Percentiles rank a stretch among this genome's conserved stretches.
Conservation (phyloP, 2,113 vertebrate genomes). For the Myrmecophaga tridactyla region DNA sequence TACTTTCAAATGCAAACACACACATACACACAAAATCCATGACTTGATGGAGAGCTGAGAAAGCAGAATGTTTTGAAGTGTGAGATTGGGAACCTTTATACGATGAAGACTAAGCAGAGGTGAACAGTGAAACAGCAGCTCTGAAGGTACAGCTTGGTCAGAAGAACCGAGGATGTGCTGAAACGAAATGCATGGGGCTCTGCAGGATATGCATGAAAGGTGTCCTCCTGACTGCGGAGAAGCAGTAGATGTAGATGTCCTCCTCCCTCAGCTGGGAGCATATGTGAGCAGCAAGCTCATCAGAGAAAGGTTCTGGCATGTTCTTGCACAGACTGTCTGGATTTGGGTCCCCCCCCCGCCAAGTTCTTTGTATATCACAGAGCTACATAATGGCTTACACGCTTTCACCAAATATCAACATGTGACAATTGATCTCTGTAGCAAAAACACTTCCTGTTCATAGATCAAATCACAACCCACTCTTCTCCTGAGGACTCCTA, state of each 20-base stretch:
- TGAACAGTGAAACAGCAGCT: neutral
- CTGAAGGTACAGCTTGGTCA: neutral
- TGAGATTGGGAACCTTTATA: neutral
- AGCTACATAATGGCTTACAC: fast-evolving
- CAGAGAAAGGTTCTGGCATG: neutral
- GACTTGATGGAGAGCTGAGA: too few species aligned
- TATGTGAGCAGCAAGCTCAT: too few species aligned
- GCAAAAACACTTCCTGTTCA: neutral
- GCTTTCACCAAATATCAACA: neutral
- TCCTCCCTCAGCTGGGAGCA: fast-evolving
- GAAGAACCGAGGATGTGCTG: fast-evolving
- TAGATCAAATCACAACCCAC: neutral
- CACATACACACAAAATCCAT: too few species aligned
- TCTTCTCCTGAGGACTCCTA: neutral
- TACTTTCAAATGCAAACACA: neutral
- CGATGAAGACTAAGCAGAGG: neutral
- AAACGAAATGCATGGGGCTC: fast-evolving
- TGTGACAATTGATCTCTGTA: neutral
- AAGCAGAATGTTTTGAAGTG: neutral
- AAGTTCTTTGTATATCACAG: neutral
- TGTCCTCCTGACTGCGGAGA: fast-evolving
- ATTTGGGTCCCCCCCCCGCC: neutral
- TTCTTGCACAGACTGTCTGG: neutral
- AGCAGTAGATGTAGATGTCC: neutral
- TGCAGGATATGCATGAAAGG: fast-evolving